Evolutionary conservation across 2,797 vertebrate species (phyloP).

Genomic region (Varecia variegata): DNA sequence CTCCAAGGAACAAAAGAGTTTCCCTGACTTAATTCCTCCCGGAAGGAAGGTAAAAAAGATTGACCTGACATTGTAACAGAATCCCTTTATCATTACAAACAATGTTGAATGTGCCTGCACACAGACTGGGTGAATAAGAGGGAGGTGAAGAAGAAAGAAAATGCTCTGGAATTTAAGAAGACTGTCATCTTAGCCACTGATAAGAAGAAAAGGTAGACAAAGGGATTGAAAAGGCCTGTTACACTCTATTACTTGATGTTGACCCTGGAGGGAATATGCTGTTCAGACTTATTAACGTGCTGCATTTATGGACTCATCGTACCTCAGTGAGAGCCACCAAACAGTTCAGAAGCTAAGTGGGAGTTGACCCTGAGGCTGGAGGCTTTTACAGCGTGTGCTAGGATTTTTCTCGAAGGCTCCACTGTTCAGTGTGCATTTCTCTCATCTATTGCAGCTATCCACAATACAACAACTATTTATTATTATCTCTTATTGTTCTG

Average conservation of each 20-base stretch:
- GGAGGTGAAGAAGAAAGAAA: background rate
- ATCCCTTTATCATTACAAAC: background rate
- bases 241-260: background rate
- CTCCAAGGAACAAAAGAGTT: background rate
- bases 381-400: background rate
- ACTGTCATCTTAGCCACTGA: background rate
- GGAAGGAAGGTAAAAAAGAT: background rate
- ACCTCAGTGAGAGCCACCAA: background rate
- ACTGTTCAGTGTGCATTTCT: accelerated
- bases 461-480: background rate
- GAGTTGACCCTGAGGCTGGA: background rate
- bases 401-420: background rate
- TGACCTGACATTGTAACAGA: background rate
- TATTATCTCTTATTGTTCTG: background rate
- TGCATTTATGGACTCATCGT: background rate
- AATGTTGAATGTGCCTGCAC: background rate
- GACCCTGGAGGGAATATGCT: background rate
- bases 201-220: background rate
- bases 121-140: background rate
- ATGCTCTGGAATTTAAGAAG: background rate
- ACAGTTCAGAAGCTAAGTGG: background rate
- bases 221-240: background rate
- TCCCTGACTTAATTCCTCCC: background rate
- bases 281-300: background rate
- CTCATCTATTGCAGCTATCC: background rate